phyloP scores from a whole-genome alignment of 1,140 invertebrate genomes.

The Rhopalosiphum padi region DNA sequence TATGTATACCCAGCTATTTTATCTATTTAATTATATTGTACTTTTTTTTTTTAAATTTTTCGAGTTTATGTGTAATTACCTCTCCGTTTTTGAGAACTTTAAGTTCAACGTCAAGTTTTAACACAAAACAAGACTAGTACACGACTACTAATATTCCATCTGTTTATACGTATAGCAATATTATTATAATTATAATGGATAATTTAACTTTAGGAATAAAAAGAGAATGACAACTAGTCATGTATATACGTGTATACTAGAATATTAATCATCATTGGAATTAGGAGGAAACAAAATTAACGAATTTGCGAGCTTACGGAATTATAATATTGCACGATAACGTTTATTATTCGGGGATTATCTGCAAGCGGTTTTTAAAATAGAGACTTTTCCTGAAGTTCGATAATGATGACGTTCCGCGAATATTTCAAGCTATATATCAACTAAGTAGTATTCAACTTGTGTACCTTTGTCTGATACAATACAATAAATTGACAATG shows the following conservation, averaged over 20 bases:
- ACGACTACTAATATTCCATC: background rate
- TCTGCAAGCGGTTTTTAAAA: background rate
- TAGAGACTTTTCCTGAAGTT: background rate
- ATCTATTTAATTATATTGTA: background rate
- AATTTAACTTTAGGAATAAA: background rate
- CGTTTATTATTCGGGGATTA: background rate
- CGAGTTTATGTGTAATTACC: background rate
- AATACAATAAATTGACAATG: background rate
- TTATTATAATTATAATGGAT: background rate
- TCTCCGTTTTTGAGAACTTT: background rate
- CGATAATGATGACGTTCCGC: background rate
- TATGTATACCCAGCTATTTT: too few species aligned
- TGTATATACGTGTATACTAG: too few species aligned
- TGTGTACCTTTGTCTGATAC: background rate
- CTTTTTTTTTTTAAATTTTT: background rate
- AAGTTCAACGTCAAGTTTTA: background rate
- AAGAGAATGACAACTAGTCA: background rate
- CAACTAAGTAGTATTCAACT: background rate
- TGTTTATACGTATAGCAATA: too few species aligned
- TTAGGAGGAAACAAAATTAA: background rate
- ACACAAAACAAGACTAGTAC: background rate
- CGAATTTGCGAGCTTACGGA: background rate
- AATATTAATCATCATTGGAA: too few species aligned
- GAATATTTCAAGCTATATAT: background rate
- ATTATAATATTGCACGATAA: background rate